Conservation (phyloP, 2,888 invertebrate species). For the Euclidia mi region DNA sequence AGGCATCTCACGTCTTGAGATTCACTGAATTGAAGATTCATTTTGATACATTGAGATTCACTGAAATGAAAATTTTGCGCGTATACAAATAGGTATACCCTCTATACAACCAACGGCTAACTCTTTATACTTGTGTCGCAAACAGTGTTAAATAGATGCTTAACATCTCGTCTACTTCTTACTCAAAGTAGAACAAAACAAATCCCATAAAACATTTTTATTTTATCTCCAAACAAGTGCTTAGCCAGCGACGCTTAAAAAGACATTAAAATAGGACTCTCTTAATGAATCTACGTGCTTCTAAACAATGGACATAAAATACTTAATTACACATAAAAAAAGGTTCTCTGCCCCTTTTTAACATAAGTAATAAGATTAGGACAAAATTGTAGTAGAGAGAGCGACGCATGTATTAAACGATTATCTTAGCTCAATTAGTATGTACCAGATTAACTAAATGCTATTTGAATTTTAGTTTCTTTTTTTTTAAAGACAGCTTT, state of each 20-base stretch:
- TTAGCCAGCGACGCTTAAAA: slow-evolving; percentile 37
- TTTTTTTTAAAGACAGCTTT: no score
- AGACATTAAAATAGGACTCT: slow-evolving; percentile 42
- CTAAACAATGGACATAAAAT: slow-evolving; percentile 52
- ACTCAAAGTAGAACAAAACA: no score
- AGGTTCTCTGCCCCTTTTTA: slow-evolving; percentile 41
- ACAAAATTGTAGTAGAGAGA: slow-evolving; percentile 39
- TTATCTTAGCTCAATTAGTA: slow-evolving; percentile 58
- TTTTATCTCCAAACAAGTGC: slow-evolving; percentile 29
- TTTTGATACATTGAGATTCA: no score
- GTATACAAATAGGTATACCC: no score
- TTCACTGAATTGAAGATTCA: no score
- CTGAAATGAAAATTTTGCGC: no score
- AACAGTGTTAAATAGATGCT: no score
- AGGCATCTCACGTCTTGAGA: no score
- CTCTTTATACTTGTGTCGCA: no score
- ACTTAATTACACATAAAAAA: slow-evolving; percentile 63
- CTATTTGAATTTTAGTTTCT: slow-evolving; percentile 4
- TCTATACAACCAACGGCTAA: no score
- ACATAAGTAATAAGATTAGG: slow-evolving; percentile 65
- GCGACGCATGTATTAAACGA: slow-evolving; percentile 62
- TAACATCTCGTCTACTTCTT: no score
- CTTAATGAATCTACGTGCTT: slow-evolving; percentile 39
- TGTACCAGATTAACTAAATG: slow-evolving; percentile 19
- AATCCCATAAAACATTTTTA: no score